phyloP scores from a whole-genome alignment of 1,140 invertebrate genomes.

The Eumaeus atala region DNA sequence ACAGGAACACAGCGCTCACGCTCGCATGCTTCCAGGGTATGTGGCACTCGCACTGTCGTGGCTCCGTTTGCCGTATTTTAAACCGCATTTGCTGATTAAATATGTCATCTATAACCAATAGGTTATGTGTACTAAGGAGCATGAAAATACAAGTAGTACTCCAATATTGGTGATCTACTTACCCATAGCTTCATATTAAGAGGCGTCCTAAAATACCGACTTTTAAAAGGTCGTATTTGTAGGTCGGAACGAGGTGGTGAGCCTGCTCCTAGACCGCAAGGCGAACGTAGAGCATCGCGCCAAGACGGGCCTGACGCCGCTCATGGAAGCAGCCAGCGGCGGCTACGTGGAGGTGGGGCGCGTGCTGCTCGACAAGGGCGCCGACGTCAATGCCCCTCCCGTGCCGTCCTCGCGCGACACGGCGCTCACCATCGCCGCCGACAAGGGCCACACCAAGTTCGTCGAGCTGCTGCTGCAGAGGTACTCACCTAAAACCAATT shows the following conservation, averaged over 20 bases:
- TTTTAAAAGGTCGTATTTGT: neutral
- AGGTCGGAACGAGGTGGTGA: constrained; percentile 95
- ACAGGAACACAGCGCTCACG: constrained; percentile 98
- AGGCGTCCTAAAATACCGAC: too few relatives aligned
- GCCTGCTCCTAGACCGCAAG: constrained; percentile 94
- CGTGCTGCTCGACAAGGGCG: constrained; percentile 95
- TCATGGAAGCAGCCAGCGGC: constrained; percentile 99
- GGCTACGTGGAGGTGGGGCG: constrained; percentile 98
- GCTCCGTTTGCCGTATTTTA: neutral
- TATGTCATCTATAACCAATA: too few relatives aligned
- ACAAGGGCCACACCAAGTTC: constrained; percentile 98
- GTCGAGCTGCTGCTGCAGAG: constrained; percentile 87
- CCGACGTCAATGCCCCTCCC: constrained; percentile 98
- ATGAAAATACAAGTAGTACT: too few relatives aligned
- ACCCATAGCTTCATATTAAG: too few relatives aligned
- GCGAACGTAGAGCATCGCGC: constrained; percentile 99
- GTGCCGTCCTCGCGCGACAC: constrained; percentile 98
- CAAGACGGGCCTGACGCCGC: constrained; percentile 97
- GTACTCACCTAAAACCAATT: constrained; percentile 25
- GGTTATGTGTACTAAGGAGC: too few relatives aligned
- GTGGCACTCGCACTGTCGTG: neutral
- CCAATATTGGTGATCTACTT: too few relatives aligned
- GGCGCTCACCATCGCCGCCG: constrained; percentile 98
- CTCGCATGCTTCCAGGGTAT: constrained; percentile 98
- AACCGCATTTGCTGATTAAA: neutral